These are phyloP conservation scores for Rhabdomys pumilio DNA, from an alignment of 2,797 vertebrate species.

Conservation along the genomic window DNA sequence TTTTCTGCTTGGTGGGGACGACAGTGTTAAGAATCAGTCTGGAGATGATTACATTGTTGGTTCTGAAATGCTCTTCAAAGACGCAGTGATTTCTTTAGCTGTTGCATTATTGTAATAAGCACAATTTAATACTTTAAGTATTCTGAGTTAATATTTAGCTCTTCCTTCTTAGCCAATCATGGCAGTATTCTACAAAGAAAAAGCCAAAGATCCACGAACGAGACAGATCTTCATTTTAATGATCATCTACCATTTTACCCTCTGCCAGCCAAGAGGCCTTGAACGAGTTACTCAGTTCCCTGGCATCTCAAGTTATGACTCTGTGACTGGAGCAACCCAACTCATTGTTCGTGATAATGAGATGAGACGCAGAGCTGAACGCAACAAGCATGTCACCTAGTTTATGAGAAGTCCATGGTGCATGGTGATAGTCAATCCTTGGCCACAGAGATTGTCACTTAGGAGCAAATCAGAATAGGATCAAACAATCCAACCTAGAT, in stretches of 20 bases:
- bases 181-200: not conserved
- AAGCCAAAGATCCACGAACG: not conserved
- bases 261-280: not conserved
- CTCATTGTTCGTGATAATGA: not conserved
- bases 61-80: slow-evolving; percentile 27
- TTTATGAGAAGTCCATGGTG: not conserved
- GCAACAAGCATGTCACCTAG: not conserved
- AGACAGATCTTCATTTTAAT: not conserved
- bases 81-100: slow-evolving; percentile 10
- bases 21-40: slow-evolving; percentile 13
- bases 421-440: not conserved
- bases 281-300: not conserved
- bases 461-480: not conserved
- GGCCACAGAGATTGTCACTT: no score
- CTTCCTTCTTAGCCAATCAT: not conserved
- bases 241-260: not conserved
- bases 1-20: not conserved
- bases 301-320: slow-evolving; percentile 1
- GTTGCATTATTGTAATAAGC: slow-evolving; percentile 1
- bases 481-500: not conserved
- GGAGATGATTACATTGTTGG: slow-evolving; percentile 32
- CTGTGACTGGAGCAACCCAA: not conserved
- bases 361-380: not conserved
- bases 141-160: not conserved
- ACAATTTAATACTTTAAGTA: slow-evolving; percentile 13